Evolutionary conservation across 1,140 invertebrate species (phyloP), one percentile per base, ranked within the genome.

Genomic region (Ips typographus): DNA sequence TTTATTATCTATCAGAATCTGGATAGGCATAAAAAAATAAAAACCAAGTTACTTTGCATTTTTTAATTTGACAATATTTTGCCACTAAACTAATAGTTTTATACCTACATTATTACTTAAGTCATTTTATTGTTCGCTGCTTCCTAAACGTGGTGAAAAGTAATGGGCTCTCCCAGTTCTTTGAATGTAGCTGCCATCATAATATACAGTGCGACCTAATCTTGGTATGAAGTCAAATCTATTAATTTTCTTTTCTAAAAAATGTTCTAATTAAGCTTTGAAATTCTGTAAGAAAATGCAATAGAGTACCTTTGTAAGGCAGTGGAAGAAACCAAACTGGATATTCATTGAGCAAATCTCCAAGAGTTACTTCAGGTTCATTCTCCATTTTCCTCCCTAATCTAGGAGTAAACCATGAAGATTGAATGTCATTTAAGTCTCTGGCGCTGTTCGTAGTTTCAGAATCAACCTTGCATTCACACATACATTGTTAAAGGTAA

Each of bases 241-340:
- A 2, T 42, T 42, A 42, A n/a, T n/a, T 8, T 39, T 40, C 40
- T 59, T 59, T 40, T 59, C 39, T n/a, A 59, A 22, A 22, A 22
- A 22, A 22, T 22, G 22, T 59, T 59, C 40, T 8, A 6, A 42
- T 2, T 40, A 42, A 49, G 44, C 44, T 59, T 42, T 40, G 40
- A 3, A 41, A 59, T 42, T 59, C 39, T 41, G 42, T n/a, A 59
- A 8, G 57, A 7, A 55, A 55, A 8, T 40, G 42, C 40, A 59
- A 59, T 2, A n/a, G 1, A 2, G 0, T 42, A 59, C 57, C 57
- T 8, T 8, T 41, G n/a, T 38, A n/a, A 22, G 8, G 8, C 40
- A 37, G 40, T 42, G 2, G 8, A 5, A n/a, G 57, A n/a, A 42
- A 59, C n/a, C 7, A 59, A 3, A 59, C 40, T 1, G 41, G 57